Evolutionary conservation across 2,888 invertebrate genomes (phyloP), one percentile per base, ranked within the genome.

Genomic region (Orthosia gracilis): DNA sequence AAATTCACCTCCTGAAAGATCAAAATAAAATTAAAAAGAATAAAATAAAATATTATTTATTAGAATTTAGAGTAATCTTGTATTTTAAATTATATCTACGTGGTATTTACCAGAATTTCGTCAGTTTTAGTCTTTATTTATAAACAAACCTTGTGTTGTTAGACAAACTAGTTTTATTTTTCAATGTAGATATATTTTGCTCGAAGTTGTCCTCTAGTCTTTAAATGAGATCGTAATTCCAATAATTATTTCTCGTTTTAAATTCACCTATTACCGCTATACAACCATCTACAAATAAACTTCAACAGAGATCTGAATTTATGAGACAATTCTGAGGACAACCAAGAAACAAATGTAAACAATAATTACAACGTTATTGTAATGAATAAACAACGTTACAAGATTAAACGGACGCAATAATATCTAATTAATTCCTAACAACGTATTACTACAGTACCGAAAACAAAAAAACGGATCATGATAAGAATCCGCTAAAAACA

Each of bases 381-480:
- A 47, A 72, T 52, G 18, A 63, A 18, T 54, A n/a, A 49, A 40
- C 47, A 57, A 72, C 18, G 12, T 69, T 31, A 66, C 40, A 68
- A 61, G 52, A 71, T 79, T 59, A 68, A 17, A 50, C 18, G 4
- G 3, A 54, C 21, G 18, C 31, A 55, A 80, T 80, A 23, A 50
- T 62, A 55, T 55, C 49, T 21, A 54, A 70, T 65, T 61, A 68
- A 68, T 65, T 61, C 31, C 40, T 57, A 47, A 62, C 61, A 55
- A 72, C 1, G 23, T 65, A 59, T 61, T 65, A 52, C 13, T 11
- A n/a, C 26, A 26, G 47, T 40, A 74, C 31, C 40, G 15, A 61
- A 79, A 68, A 74, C 54, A 55, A 65, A 64, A 59, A 54, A 63
- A 40, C 7, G 4, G 49, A 74, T 74, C 61, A 52, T 47, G 64